A percentile compares a stretch with the other conserved stretches of the same genome.
These are phyloP conservation scores for Lutjanus campechanus DNA, from an alignment of 2,797 vertebrate genomes.

Conservation along the genomic window DNA sequence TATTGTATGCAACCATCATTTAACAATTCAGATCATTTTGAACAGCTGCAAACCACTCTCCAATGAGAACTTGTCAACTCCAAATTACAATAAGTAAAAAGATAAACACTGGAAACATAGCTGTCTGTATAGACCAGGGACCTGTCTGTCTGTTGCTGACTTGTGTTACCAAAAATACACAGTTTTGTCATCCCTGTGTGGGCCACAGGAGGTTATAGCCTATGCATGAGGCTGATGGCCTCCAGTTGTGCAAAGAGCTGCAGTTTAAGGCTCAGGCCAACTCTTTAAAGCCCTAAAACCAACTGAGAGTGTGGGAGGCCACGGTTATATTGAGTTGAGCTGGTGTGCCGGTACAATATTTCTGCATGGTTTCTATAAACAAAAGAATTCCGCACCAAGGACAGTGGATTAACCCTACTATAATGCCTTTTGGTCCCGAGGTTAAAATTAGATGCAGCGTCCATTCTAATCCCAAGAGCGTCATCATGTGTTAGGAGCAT, in stretches of 20 bases:
- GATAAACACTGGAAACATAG: constrained; percentile 41
- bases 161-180: constrained; percentile 66
- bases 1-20: constrained; percentile 11
- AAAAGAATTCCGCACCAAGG: constrained; percentile 88
- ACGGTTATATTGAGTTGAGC: constrained; percentile 72
- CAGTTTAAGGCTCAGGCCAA: constrained; percentile 53
- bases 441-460: constrained; percentile 95
- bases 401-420: constrained; percentile 88
- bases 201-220: constrained; percentile 39
- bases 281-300: constrained; percentile 67
- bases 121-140: background rate
- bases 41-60: constrained; percentile 49
- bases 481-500: constrained; percentile 94
- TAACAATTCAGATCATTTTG: constrained; percentile 20
- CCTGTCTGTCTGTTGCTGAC: constrained; percentile 14
- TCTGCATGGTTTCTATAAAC: constrained; percentile 81
- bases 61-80: constrained; percentile 27
- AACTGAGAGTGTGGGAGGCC: constrained; percentile 46
- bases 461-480: constrained; percentile 92
- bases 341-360: constrained; percentile 64
- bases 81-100: constrained; percentile 37
- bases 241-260: constrained; percentile 57
- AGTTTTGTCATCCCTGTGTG: constrained; percentile 56
- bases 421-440: constrained; percentile 85
- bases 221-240: constrained; percentile 16